Percentiles rank a stretch among this genome's conserved stretches.
Conservation (phyloP, 1,140 invertebrate genomes). For the Hyles euphorbiae region DNA sequence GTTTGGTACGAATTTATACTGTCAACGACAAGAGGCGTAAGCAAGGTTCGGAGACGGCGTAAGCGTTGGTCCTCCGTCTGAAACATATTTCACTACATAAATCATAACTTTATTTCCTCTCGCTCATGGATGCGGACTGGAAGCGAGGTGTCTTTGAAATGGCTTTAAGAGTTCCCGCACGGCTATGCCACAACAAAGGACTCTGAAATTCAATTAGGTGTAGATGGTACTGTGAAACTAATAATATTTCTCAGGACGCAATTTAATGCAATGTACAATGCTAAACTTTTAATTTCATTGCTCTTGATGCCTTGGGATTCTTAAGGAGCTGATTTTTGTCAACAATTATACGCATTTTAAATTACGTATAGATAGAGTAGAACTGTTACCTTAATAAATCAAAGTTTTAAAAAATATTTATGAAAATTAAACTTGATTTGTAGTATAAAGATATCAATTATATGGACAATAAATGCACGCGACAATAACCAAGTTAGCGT, state of each 20-base stretch:
- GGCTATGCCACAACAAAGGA: slow-evolving; percentile 55
- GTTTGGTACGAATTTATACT: slow-evolving; percentile 39
- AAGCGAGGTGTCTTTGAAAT: slow-evolving; percentile 62
- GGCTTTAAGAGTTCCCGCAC: slow-evolving; percentile 52
- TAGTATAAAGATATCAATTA: too few species aligned
- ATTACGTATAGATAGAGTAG: too few species aligned
- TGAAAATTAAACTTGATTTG: too few species aligned
- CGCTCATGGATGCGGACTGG: slow-evolving; percentile 43
- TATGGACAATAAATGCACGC: too few species aligned
- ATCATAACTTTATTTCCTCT: slow-evolving; percentile 73
- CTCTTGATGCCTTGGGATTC: too few species aligned
- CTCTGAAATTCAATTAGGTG: slow-evolving; percentile 63
- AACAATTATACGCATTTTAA: neutral
- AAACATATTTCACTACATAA: slow-evolving; percentile 69
- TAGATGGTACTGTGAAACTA: slow-evolving; percentile 36
- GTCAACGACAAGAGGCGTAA: slow-evolving; percentile 36
- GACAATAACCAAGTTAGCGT: too few species aligned
- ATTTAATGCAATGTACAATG: slow-evolving; percentile 19
- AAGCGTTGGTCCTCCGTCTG: slow-evolving; percentile 35
- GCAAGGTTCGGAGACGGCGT: slow-evolving; percentile 9
- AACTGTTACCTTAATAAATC: too few species aligned
- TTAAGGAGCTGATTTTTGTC: neutral
- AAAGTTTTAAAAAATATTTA: too few species aligned
- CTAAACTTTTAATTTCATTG: too few species aligned
- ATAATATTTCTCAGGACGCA: slow-evolving; percentile 41